Evolutionary conservation across 1,140 invertebrate genomes (phyloP).

Genomic region (Drosophila ohnishii): DNA sequence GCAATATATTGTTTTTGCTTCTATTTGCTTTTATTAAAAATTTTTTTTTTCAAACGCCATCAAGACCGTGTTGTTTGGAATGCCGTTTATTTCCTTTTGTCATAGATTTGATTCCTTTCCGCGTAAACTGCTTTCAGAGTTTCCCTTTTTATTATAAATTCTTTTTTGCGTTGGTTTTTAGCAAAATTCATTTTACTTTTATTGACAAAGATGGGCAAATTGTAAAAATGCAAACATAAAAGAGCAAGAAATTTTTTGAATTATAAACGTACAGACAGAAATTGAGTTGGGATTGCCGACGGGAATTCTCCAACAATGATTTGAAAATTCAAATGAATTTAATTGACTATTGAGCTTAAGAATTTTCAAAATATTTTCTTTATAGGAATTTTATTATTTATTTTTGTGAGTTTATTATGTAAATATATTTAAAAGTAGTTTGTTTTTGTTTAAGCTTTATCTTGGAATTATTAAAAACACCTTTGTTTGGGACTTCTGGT

Average conservation of each 20-base stretch:
- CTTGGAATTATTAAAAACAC: background rate
- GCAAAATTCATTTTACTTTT: constrained; percentile 38
- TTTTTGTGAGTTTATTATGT: background rate
- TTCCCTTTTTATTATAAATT: constrained; percentile 30
- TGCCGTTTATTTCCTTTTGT: constrained; percentile 33
- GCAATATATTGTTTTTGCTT: constrained; percentile 24
- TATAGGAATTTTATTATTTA: constrained; percentile 1
- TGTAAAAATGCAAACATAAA: constrained; percentile 21
- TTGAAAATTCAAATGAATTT: constrained; percentile 50
- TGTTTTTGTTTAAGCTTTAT: background rate
- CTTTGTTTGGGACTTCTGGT: too few relatives aligned
- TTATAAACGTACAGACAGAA: constrained; percentile 25
- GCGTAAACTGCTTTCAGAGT: constrained; percentile 25
- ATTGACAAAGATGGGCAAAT: constrained; percentile 53
- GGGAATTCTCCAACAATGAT: constrained; percentile 7
- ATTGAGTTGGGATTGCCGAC: background rate
- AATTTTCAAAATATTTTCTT: background rate
- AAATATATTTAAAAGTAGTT: background rate
- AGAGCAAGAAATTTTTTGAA: constrained; percentile 18
- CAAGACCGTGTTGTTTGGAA: constrained; percentile 39
- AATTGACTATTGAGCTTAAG: constrained; percentile 49
- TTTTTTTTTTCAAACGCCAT: constrained; percentile 54
- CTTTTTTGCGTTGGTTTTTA: constrained; percentile 29
- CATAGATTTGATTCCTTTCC: constrained; percentile 50
- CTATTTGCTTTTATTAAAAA: constrained; percentile 22